Conservation (phyloP, 2,113 vertebrate species). For the Neopipo cinnamomea region DNA sequence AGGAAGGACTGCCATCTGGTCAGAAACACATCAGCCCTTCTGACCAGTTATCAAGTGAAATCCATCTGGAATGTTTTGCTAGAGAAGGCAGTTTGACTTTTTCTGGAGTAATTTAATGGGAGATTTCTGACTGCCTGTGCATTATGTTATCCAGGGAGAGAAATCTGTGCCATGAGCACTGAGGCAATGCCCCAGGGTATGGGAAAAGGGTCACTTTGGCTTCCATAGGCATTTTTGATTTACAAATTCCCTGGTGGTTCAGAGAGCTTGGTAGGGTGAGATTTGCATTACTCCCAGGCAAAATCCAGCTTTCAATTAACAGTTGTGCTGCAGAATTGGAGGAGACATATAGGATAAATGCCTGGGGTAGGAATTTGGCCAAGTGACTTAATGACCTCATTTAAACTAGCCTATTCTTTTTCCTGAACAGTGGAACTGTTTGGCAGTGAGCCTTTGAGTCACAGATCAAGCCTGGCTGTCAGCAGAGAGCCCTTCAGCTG, state of each 20-base stretch:
- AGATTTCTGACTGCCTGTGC: not conserved
- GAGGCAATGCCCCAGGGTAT: not conserved
- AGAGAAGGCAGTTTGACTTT: not conserved
- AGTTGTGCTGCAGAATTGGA: not conserved
- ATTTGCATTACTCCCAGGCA: not conserved
- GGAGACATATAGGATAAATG: conserved; percentile 2
- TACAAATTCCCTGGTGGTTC: not conserved
- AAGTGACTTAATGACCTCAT: conserved; percentile 20
- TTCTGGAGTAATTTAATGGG: not conserved
- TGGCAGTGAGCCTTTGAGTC: not conserved
- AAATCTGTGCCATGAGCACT: not conserved
- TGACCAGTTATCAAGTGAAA: not conserved
- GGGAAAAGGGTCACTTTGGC: not conserved
- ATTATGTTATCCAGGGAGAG: not conserved
- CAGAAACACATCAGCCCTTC: not conserved
- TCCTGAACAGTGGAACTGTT: not conserved
- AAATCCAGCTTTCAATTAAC: conserved; percentile 30
- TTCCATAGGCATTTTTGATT: not conserved
- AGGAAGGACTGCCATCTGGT: not conserved
- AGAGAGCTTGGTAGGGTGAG: not conserved
- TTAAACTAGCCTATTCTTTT: not conserved
- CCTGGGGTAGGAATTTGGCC: conserved; percentile 32
- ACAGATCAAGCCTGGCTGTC: not conserved
- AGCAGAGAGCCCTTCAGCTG: not conserved
- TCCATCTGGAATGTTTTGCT: not conserved